These are phyloP conservation scores for Corythornis leucogaster DNA, from an alignment of 2,797 vertebrate species.

Conservation along the genomic window DNA sequence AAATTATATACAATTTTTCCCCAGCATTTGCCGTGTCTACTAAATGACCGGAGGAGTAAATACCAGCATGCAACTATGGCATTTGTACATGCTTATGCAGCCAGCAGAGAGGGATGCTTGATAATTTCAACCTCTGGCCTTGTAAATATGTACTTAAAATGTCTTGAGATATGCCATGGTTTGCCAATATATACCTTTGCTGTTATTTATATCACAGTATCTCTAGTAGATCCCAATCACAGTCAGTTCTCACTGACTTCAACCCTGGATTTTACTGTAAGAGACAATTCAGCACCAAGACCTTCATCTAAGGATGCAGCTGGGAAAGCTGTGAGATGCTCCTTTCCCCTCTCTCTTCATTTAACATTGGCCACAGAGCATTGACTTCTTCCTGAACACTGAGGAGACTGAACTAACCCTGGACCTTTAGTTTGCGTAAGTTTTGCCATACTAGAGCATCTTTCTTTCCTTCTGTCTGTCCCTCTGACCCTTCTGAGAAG, in stretches of 20 bases:
- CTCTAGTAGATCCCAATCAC: background rate
- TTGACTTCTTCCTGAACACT: background rate
- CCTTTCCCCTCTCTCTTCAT: background rate
- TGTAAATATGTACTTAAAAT: background rate
- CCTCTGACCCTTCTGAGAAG: background rate
- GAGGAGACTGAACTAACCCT: background rate
- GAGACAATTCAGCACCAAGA: background rate
- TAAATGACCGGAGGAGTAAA: background rate
- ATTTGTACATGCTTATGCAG: background rate
- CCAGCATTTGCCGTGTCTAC: background rate
- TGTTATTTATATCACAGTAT: background rate
- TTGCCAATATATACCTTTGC: background rate
- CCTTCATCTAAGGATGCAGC: background rate
- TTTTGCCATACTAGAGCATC: accelerated
- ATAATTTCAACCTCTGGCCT: background rate
- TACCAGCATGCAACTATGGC: background rate
- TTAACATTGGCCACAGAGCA: background rate
- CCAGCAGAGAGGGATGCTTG: background rate
- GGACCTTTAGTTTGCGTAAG: background rate
- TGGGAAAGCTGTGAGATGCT: background rate
- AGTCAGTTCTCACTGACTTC: background rate
- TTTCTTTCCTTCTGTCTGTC: background rate
- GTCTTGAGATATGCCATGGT: background rate
- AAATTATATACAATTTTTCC: background rate
- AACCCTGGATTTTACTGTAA: background rate